Percentiles rank a stretch among this genome's conserved stretches.
Evolutionary conservation across 2,113 vertebrate genomes (phyloP).

Genomic region (Heliornis fulica): DNA sequence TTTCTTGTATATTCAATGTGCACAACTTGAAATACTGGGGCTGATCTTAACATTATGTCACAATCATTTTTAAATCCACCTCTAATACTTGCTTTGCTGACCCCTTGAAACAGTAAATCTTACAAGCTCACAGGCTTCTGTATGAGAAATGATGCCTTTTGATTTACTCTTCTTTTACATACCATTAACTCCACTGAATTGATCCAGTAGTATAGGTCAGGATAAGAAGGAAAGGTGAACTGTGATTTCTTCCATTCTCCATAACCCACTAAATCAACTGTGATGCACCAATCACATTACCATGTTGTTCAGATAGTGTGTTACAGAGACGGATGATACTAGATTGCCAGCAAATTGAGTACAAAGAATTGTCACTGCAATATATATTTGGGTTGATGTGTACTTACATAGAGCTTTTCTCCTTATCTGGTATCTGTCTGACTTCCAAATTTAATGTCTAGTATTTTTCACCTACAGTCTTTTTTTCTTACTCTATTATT

Average conservation of each 20-base stretch:
- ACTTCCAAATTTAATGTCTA: not conserved
- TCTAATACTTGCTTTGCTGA: not conserved
- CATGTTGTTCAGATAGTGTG: not conserved
- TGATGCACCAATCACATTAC: not conserved
- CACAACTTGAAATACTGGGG: not conserved
- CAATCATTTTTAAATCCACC: not conserved
- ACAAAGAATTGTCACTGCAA: not conserved
- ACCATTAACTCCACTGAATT: not conserved
- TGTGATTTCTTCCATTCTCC: not conserved
- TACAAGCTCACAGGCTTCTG: not conserved
- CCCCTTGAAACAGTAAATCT: not conserved
- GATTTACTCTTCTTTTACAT: not conserved
- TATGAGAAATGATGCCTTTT: not conserved
- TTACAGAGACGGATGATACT: not conserved
- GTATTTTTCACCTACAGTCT: not conserved
- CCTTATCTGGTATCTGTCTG: not conserved
- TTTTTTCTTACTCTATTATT: not conserved
- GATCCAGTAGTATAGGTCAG: not conserved
- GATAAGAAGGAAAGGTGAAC: not conserved
- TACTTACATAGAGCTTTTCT: not conserved
- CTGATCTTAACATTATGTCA: not conserved
- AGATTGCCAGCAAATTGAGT: not conserved
- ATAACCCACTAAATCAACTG: not conserved
- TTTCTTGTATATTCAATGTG: not conserved
- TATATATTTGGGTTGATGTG: not conserved